Base-by-base conservation (phyloP, 2,888 invertebrate genomes). In the Lasioglossum vierecki region DNA sequence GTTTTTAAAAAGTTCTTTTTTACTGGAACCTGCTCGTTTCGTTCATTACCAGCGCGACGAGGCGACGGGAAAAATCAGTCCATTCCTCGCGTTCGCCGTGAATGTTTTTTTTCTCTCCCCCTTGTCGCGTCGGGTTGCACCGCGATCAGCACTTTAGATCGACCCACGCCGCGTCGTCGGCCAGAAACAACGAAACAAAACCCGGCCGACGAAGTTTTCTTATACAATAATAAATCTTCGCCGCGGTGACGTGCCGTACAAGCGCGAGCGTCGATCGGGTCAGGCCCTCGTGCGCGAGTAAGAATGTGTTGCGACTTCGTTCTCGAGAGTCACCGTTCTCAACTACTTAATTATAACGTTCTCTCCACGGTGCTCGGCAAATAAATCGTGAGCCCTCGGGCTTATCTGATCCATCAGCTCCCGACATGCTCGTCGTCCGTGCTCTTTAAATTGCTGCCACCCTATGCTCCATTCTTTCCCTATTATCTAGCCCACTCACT, bases 321-420 rank as follows among this genome's bases (percentile, higher is more conserved):
- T 83, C 68, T 73, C 41, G 72, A 79, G n/a, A 86, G 86, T 84
- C 86, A 79, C 84, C 83, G 63, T 76, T 46, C 57, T 26, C 84
- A 76, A 84, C 81, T 86, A 84, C 81, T 79, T 86, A 86, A 86
- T 86, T 84, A 63, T 63, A 81, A 49, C 60, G 79, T 72, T 72
- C 79, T 18, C 22, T n/a, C 57, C 57, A 53, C 57, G n/a, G n/a
- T 57, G 39, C 74, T n/a, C 35, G 77, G 74, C 49, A 85, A 86
- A 86, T 86, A 82, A 85, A 86, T 86, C 77, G 84, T 70, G 39
- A 39, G 41, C 73, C 76, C 68, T 39, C 68, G 53, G 73, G 81
- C 86, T 86, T 84, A 84, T 86, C 81, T 53, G 86, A 86, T 82
- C 81, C 79, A 79, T 84, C 84, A 80, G 75, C 78, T 15, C 63